phyloP scores from a whole-genome alignment of 2,113 vertebrate species.

The Ictalurus punctatus region DNA sequence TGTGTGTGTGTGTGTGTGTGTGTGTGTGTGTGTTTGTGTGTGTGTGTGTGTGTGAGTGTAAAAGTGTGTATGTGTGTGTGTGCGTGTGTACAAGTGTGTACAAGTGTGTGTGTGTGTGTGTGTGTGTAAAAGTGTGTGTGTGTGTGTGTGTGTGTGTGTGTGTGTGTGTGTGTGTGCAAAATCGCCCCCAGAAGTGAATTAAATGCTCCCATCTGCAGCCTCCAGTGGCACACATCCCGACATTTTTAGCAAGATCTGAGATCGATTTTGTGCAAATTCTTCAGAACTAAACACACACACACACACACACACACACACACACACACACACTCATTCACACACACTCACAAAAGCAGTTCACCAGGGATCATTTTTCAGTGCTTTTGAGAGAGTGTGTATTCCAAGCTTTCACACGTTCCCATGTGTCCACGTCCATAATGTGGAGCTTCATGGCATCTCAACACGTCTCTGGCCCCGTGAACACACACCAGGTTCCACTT shows the following conservation, averaged over 20 bases:
- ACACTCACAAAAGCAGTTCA: slow-evolving; percentile 65
- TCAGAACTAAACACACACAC: slow-evolving; percentile 62
- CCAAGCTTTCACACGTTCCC: slow-evolving; percentile 73
- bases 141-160: slow-evolving; percentile 59
- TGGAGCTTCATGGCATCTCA: slow-evolving; percentile 65
- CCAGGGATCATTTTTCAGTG: slow-evolving; percentile 73
- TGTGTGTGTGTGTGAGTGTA: slow-evolving; percentile 64
- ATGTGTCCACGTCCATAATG: slow-evolving; percentile 67
- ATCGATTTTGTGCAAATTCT: slow-evolving; percentile 74
- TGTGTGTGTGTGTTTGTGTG: slow-evolving; percentile 59
- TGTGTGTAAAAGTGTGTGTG: slow-evolving; percentile 59
- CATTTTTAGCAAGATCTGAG: slow-evolving; percentile 67
- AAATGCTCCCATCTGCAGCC: slow-evolving; percentile 77
- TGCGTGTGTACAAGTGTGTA: slow-evolving; percentile 35
- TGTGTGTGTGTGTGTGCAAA: slow-evolving; percentile 66
- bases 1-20: slow-evolving; percentile 44
- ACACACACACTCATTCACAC: slow-evolving; percentile 69
- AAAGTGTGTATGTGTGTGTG: slow-evolving; percentile 1
- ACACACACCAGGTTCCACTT: slow-evolving; percentile 56
- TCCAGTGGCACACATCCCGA: slow-evolving; percentile 56
- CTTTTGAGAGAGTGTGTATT: slow-evolving; percentile 69
- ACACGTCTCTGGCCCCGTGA: slow-evolving; percentile 67
- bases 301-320: slow-evolving; percentile 65
- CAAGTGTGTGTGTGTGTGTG: slow-evolving; percentile 55
- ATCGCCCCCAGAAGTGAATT: slow-evolving; percentile 76